Base-by-base conservation (phyloP, 2,888 invertebrate species). In the Pedicia rivosa region DNA sequence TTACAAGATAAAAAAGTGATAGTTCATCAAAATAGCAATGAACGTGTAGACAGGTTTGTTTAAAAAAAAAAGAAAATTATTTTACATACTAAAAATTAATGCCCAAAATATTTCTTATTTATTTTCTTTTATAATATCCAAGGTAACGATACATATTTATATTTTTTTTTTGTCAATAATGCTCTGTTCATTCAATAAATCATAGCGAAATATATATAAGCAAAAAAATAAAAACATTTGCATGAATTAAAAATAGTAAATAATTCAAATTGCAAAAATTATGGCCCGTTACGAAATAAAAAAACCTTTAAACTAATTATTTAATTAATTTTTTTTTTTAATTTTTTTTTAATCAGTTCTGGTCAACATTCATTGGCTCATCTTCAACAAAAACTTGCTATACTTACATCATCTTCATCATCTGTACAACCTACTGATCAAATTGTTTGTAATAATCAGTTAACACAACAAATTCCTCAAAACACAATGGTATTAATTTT, bases 361-460 rank as follows among this genome's bases (percentile, higher is more conserved):
- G n/a, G n/a, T n/a, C n/a, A n/a, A n/a, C n/a, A n/a, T n/a, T n/a
- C 56, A 2, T 47, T 72, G 35, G 68, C 67, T 2, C 69, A 71
- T 52, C 53, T 72, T 7, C 70, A 72, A 44, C 68, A 69, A 38
- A 71, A 71, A 46, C 53, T 72, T 37, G 62, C 65, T 3, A 65
- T 68, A 40, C 47, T 71, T 38, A 68, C 71, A 37, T 38, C 40
- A 24, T 5, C 24, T 8, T n/a, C 4, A 24, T n/a, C 8, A 24
- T 7, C 8, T 10, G 10, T 10, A 24, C 24, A 24, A 7, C 24
- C 8, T 6, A 20, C 8, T 20, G 8, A 6, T 24, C 3, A 10
- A 24, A 5, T n/a, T 8, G 24, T 10, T 24, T 10, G n/a, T 24
- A 24, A 24, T 24, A 24, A 24, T 24, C 5, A 5, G n/a, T 6